Evolutionary conservation across 2,888 invertebrate genomes (phyloP), one percentile per base, ranked within the genome.

Genomic region (Oegoconia quadripuncta): DNA sequence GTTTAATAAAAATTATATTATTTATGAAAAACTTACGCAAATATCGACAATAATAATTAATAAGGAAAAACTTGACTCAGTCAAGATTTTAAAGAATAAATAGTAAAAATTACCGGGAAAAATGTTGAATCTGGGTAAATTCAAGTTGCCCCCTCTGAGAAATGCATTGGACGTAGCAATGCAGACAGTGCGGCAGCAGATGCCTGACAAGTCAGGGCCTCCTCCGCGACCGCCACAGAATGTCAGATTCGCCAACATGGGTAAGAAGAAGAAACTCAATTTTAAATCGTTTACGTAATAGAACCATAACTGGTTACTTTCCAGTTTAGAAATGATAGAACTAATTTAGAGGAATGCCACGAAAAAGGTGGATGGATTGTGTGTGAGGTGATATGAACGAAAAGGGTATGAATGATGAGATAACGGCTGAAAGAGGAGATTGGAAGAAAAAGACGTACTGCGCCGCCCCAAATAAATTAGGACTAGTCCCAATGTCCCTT

Each of bases 91-190:
- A 23, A 35, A 20, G 8, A 26, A 27, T 13, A 36, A 34, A 15
- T 29, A 25, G 28, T 36, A 42, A 41, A 34, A 39, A 31, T 12
- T 6, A 27, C 1, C 32, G 33, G 17, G 27, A 42, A 75, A 62
- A 36, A 83, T 76, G 77, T 69, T 81, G 37, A 80, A 86, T 46
- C 50, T 88, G 41, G 89, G 91, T 23, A 89, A 90, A 44, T 89
- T 92, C 54, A 90, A 90, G 62, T 69, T 95, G 58, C 93, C 94
- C 32, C 93, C 94, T 23, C 64, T 94, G 46, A 90, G 91, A 67
- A 94, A 94, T 68, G 92, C 93, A 27, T 69, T 95, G 63, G 94
- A 94, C 68, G 95, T 95, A 49, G 94, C 95, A 15, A 92, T 93
- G 90, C 95, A 95, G 77, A 93, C 95, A 13, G 90, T 94, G 32